Evolutionary conservation across 2,797 vertebrate genomes (phyloP).

Genomic region (Poecilia wingei): DNA sequence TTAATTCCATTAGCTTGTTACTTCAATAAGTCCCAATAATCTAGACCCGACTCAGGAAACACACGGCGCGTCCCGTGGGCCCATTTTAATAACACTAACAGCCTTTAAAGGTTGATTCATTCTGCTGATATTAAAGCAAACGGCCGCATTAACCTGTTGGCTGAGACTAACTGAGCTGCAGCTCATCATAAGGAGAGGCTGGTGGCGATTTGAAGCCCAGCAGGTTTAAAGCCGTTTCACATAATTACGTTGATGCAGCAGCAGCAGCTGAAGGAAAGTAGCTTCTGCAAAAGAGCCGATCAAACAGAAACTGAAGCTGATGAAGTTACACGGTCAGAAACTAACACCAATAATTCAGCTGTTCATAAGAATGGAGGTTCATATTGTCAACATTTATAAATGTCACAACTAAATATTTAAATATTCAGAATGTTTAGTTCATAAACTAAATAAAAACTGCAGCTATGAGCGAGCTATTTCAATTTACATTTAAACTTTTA

Average conservation of each 20-base stretch:
- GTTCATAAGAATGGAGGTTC: neutral
- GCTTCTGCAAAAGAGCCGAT: constrained; percentile 43
- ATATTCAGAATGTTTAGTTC: neutral
- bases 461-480: too few species aligned
- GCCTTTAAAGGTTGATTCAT: constrained; percentile 75
- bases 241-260: constrained; percentile 44
- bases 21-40: constrained; percentile 82
- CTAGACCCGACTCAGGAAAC: constrained; percentile 72
- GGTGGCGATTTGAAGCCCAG: constrained; percentile 49
- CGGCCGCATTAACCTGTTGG: constrained; percentile 70
- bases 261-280: constrained; percentile 44
- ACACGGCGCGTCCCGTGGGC: constrained; percentile 63
- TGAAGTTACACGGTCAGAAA: neutral
- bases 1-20: constrained; percentile 84
- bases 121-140: constrained; percentile 70
- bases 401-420: neutral
- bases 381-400: neutral
- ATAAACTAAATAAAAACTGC: neutral
- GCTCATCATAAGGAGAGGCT: constrained; percentile 41
- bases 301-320: constrained; percentile 63
- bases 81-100: constrained; percentile 77
- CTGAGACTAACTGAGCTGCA: constrained; percentile 41
- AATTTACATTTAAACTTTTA: too few species aligned
- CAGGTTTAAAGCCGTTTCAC: constrained; percentile 49
- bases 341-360: neutral